Conservation (phyloP, 2,797 vertebrate species). For the Lacerta bilineata region DNA sequence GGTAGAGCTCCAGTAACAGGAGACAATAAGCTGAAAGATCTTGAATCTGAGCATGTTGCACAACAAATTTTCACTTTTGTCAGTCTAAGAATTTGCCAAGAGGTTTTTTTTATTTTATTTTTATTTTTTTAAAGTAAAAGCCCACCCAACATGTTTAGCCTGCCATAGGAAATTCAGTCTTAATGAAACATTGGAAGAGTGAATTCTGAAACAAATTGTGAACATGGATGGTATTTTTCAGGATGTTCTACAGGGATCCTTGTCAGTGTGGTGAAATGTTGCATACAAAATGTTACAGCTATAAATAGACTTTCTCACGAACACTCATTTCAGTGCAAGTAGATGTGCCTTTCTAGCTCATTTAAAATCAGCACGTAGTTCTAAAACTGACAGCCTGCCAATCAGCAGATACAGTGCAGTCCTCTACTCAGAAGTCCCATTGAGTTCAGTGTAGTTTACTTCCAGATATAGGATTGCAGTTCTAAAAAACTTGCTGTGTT, state of each 20-base stretch:
- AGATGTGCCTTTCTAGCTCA: not conserved
- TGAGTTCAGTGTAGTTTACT: not conserved
- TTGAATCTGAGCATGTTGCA: too few relatives aligned
- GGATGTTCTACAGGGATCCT: slow-evolving; percentile 13
- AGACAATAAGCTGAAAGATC: too few relatives aligned
- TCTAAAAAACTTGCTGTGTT: not conserved
- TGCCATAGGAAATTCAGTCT: not conserved
- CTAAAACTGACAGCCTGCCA: slow-evolving; percentile 25
- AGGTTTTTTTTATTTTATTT: not conserved
- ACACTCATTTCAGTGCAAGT: slow-evolving; percentile 1
- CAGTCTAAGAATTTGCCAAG: not conserved
- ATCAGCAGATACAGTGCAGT: not conserved
- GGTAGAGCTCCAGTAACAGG: not conserved
- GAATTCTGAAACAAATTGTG: slow-evolving; percentile 30
- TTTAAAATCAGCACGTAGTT: not conserved
- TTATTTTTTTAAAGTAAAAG: not conserved
- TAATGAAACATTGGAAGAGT: not conserved
- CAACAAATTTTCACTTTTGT: not conserved
- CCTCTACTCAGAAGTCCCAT: not conserved
- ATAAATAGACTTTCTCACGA: slow-evolving; percentile 36
- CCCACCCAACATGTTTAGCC: too few relatives aligned
- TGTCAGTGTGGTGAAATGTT: slow-evolving; percentile 32
- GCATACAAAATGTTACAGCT: slow-evolving; percentile 32
- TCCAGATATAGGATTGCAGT: not conserved
- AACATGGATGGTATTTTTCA: slow-evolving; percentile 23